These are phyloP conservation scores for Colistium nudipinnis DNA, from an alignment of 2,113 vertebrate genomes.

Conservation along the genomic window DNA sequence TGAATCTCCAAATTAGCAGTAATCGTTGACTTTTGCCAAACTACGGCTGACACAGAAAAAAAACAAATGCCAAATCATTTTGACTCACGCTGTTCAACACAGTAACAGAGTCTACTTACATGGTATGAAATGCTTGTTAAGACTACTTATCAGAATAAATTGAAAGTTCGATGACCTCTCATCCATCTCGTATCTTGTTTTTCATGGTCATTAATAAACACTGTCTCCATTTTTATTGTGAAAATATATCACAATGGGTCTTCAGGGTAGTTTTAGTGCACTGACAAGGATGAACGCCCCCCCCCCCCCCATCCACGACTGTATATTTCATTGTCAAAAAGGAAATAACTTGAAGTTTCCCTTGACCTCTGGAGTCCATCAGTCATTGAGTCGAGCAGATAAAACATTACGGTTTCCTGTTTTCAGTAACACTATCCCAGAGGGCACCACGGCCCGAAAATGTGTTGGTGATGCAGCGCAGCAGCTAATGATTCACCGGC, in stretches of 20 bases:
- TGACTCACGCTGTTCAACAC: too few species aligned
- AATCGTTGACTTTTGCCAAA: too few species aligned
- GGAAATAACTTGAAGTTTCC: not conserved
- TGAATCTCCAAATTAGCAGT: too few species aligned
- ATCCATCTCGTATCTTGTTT: not conserved
- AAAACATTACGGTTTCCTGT: conserved; percentile 43
- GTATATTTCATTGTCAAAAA: not conserved
- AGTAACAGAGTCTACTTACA: too few species aligned
- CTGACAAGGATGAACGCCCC: not conserved
- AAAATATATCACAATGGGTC: not conserved
- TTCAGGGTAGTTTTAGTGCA: not conserved
- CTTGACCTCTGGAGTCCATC: conserved; percentile 18
- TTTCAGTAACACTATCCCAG: conserved; percentile 33
- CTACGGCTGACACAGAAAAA: too few species aligned
- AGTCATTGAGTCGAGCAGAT: conserved; percentile 31
- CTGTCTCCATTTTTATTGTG: not conserved
- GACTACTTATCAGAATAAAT: not conserved
- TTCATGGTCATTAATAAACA: not conserved
- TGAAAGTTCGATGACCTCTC: not conserved
- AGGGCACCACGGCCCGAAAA: conserved; percentile 46
- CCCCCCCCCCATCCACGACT: not conserved
- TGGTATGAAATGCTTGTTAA: too few species aligned
- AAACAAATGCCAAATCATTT: too few species aligned
- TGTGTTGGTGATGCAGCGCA: conserved; percentile 47
- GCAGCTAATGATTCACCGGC: conserved; percentile 66